Base-by-base conservation (phyloP, 1,140 invertebrate species). In the Apis mellifera region DNA sequence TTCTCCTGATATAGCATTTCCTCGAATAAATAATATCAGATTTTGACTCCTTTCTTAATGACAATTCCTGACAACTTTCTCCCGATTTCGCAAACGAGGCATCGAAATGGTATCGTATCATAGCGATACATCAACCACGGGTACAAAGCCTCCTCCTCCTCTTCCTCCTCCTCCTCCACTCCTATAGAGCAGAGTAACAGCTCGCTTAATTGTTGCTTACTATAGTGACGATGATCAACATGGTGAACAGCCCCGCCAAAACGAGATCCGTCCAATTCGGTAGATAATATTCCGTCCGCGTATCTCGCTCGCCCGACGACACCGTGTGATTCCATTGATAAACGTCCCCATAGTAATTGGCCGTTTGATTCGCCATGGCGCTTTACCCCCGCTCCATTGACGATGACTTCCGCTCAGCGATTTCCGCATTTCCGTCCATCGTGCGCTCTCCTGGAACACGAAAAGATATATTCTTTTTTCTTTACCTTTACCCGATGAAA, bases 201-300 rank as follows among this genome's bases (percentile, higher is more conserved):
- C 8, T 60, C 9, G 52, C 15, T 7, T 32, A 32, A 50, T 42
- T 13, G 23, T 64, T 68, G 32, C 93, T 94, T 88, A 94, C 93
- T 84, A 94, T 92, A 23, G 93, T 94, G 71, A 93, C 90, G 74
- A 93, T 89, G 82, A 94, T 94, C 71, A 94, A 89, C 50, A 90
- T 88, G 69, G 87, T 93, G 84, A 93, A 93, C 60, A 93, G 89
- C 12, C 88, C 86, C 19, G 92, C 90, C 64, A 94, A 75, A 50
- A 92, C 71, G 19, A 93, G 84, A 84, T 93, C 92, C 11, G 82
- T 88, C 93, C 93, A 93, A 71, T 87, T 73, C 13, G 91, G 90
- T 64, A 89, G 77, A 19, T 90, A 91, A 52, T 89, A 87, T 81
- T 78, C 84, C 59, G 73, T 75, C 32, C 68, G 59, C 57, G 70